Percentiles rank a stretch among this genome's conserved stretches.
phyloP scores from a whole-genome alignment of 2,888 invertebrate genomes.

The Ptychoptera contaminata region DNA sequence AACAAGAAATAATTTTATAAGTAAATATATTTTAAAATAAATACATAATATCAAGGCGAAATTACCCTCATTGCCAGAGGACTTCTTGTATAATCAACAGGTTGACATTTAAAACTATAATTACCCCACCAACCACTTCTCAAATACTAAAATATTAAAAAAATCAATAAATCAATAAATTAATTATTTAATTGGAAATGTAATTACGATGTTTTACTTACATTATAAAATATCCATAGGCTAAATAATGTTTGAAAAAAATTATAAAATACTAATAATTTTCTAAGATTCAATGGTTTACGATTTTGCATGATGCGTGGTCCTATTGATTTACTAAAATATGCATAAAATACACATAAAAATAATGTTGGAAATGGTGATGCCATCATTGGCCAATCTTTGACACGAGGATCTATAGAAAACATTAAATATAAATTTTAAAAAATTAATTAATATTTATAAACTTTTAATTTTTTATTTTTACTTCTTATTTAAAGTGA shows the following conservation, averaged over 20 bases:
- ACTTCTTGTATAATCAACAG: slow-evolving; percentile 66
- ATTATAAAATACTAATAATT: slow-evolving; percentile 71
- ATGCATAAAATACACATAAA: slow-evolving; percentile 71
- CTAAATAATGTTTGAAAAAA: slow-evolving; percentile 80
- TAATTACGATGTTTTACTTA: slow-evolving; percentile 33
- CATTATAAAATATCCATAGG: slow-evolving; percentile 85
- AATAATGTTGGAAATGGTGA: slow-evolving; percentile 73
- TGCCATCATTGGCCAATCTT: slow-evolving; percentile 78
- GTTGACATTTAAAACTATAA: slow-evolving; percentile 72
- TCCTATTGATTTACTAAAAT: slow-evolving; percentile 65
- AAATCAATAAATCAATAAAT: slow-evolving; percentile 5
- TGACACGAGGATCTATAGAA: slow-evolving; percentile 68
- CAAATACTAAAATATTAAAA: slow-evolving; percentile 35
- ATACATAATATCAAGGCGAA: background rate
- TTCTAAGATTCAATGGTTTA: slow-evolving; percentile 70
- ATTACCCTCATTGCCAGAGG: slow-evolving; percentile 53
- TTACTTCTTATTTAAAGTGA: background rate
- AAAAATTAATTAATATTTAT: background rate
- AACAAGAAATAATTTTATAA: slow-evolving; percentile 12
- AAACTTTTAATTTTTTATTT: background rate
- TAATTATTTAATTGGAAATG: slow-evolving; percentile 3
- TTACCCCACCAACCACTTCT: slow-evolving; percentile 61
- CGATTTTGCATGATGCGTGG: slow-evolving; percentile 80
- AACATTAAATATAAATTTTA: background rate
- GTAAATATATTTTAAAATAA: background rate